Conservation (phyloP, 1,140 invertebrate species). For the Pygmarrhopalites habei region DNA sequence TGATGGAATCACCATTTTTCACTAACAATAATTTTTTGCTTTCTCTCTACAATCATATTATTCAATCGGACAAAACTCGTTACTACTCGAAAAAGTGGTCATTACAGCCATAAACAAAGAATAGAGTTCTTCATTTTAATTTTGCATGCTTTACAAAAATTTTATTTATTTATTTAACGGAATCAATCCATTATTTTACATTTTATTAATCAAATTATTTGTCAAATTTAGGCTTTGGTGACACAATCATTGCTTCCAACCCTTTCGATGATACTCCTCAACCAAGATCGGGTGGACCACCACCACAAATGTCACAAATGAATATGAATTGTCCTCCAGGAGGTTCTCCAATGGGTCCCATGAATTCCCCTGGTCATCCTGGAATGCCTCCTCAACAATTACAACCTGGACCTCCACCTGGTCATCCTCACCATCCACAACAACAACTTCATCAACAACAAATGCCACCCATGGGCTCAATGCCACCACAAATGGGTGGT, state of each 20-base stretch:
- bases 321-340: slow-evolving; percentile 42
- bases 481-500: no score
- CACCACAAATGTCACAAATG: slow-evolving; percentile 49
- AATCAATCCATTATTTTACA: no score
- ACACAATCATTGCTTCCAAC: slow-evolving; percentile 88
- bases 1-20: no score
- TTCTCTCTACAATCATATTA: no score
- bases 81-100: no score
- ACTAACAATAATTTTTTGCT: no score
- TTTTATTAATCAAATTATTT: no score
- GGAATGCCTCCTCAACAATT: slow-evolving; percentile 37
- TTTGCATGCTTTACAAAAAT: no score
- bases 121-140: no score
- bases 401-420: slow-evolving; percentile 31
- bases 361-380: slow-evolving; percentile 33
- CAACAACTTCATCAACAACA: slow-evolving; percentile 43
- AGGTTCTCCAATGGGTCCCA: slow-evolving; percentile 26
- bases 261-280: slow-evolving; percentile 88
- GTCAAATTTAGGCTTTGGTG: slow-evolving; percentile 71
- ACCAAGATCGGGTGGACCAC: slow-evolving; percentile 51
- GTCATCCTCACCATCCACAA: slow-evolving; percentile 59
- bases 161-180: no score
- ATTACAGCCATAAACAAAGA: no score
- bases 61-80: no score
- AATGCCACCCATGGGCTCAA: slow-evolving; percentile 47